Percentiles rank a stretch among this genome's conserved stretches.
These are phyloP conservation scores for Cephus spinipes DNA, from an alignment of 2,888 invertebrate species.

Conservation along the genomic window DNA sequence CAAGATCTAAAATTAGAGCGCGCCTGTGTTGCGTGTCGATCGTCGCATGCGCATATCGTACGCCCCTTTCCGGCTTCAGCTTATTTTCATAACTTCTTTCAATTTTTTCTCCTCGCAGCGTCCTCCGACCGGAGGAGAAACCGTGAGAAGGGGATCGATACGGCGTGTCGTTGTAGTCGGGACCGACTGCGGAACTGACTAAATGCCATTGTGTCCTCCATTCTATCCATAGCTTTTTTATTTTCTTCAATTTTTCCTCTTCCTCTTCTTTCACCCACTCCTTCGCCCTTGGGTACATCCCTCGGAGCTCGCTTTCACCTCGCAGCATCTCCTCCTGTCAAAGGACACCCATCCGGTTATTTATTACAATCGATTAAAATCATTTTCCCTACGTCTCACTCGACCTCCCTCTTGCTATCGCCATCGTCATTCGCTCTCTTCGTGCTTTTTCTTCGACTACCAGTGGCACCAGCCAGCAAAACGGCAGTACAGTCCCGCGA, in stretches of 20 bases:
- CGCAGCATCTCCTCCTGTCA: background rate
- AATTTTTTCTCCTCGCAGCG: slow-evolving; percentile 41
- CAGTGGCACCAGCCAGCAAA: background rate
- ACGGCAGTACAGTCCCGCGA: slow-evolving; percentile 6
- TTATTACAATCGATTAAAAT: background rate
- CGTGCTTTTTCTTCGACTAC: background rate
- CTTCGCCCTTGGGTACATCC: background rate
- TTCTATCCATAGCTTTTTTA: background rate
- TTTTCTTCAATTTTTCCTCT: background rate
- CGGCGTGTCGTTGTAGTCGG: slow-evolving; percentile 6
- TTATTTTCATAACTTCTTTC: slow-evolving; percentile 64
- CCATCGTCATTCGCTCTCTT: background rate
- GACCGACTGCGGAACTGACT: background rate
- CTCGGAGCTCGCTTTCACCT: background rate
- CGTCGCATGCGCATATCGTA: slow-evolving; percentile 63
- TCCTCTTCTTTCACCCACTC: background rate
- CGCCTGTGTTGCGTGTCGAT: slow-evolving; percentile 63
- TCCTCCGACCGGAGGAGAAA: slow-evolving; percentile 44
- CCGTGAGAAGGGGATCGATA: slow-evolving; percentile 54
- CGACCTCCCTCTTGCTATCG: background rate
- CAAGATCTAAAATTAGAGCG: slow-evolving; percentile 66
- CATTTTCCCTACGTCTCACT: background rate
- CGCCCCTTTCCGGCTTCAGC: slow-evolving; percentile 65
- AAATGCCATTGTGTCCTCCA: background rate
- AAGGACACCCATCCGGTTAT: background rate